Evolutionary conservation across 1,140 invertebrate species (phyloP).

Genomic region (Melipona quadrifasciata): DNA sequence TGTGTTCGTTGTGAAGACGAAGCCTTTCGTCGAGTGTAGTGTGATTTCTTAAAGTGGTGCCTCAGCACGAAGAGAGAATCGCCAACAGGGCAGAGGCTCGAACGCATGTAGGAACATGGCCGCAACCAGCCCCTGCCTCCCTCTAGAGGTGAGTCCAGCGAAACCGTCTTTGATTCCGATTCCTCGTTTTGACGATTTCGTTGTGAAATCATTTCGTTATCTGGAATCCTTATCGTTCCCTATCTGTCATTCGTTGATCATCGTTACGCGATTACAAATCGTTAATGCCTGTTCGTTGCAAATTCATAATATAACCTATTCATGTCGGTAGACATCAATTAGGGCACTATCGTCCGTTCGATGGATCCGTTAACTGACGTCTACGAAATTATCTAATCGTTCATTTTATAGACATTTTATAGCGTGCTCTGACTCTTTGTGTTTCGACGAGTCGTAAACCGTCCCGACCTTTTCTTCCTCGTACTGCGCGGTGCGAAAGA

Average conservation of each 20-base stretch:
- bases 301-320: not conserved
- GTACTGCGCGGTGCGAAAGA: not conserved
- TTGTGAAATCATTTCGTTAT: not conserved
- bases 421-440: not conserved
- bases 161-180: slow-evolving; percentile 49
- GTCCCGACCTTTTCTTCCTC: not conserved
- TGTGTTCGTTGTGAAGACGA: slow-evolving; percentile 51
- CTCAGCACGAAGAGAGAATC: slow-evolving; percentile 74
- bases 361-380: not conserved
- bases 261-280: not conserved
- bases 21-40: slow-evolving; percentile 57
- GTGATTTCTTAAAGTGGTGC: slow-evolving; percentile 68
- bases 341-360: not conserved
- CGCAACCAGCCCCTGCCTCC: slow-evolving; percentile 81
- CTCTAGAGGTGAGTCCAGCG: slow-evolving; percentile 80
- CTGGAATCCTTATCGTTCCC: not conserved
- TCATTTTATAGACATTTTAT: no score
- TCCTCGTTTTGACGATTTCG: slow-evolving; percentile 13
- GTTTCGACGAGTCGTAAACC: not conserved
- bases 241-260: not conserved
- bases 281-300: not conserved
- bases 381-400: not conserved
- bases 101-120: slow-evolving; percentile 83
- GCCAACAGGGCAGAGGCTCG: slow-evolving; percentile 80
- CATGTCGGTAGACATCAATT: not conserved